Conservation (phyloP, 1,140 invertebrate genomes). For the Venustaconcha ellipsiformis region DNA sequence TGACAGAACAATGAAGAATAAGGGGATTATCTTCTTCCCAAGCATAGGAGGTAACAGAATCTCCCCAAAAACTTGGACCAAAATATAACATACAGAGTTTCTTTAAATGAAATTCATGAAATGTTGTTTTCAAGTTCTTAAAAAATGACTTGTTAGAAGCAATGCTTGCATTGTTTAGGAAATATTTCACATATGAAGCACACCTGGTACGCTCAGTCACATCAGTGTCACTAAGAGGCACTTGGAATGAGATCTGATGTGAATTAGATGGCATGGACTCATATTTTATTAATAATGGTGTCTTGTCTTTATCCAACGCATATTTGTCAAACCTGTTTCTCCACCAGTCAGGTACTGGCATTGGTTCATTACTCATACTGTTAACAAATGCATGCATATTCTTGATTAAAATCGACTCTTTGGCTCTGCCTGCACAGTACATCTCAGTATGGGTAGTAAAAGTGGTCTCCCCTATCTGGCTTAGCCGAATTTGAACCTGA, state of each 20-base stretch:
- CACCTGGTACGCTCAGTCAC: constrained; percentile 43
- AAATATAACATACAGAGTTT: constrained; percentile 45
- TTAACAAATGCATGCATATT: constrained; percentile 44
- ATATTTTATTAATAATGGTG: constrained; percentile 16
- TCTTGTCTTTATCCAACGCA: constrained; percentile 5
- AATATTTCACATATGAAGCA: constrained; percentile 50
- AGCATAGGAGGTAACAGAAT: constrained; percentile 39
- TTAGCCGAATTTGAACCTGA: constrained; percentile 35
- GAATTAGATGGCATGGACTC: constrained; percentile 19
- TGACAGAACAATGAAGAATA: constrained; percentile 42
- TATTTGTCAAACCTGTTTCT: constrained; percentile 28
- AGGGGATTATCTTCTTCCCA: constrained; percentile 44
- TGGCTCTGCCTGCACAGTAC: constrained; percentile 46
- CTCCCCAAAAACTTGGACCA: constrained; percentile 47
- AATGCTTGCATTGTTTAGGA: constrained; percentile 49
- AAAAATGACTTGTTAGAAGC: constrained; percentile 43
- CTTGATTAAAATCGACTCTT: constrained; percentile 36
- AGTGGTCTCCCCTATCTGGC: constrained; percentile 41
- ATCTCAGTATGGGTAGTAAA: constrained; percentile 41
- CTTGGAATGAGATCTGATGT: constrained; percentile 35
- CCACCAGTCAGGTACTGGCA: constrained; percentile 50
- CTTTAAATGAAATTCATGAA: constrained; percentile 51
- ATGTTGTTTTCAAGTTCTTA: constrained; percentile 37
- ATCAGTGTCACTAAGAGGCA: constrained; percentile 48
- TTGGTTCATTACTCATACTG: constrained; percentile 20